Base-by-base conservation (phyloP, 2,113 vertebrate genomes). In the Pollimyrus isidori region DNA sequence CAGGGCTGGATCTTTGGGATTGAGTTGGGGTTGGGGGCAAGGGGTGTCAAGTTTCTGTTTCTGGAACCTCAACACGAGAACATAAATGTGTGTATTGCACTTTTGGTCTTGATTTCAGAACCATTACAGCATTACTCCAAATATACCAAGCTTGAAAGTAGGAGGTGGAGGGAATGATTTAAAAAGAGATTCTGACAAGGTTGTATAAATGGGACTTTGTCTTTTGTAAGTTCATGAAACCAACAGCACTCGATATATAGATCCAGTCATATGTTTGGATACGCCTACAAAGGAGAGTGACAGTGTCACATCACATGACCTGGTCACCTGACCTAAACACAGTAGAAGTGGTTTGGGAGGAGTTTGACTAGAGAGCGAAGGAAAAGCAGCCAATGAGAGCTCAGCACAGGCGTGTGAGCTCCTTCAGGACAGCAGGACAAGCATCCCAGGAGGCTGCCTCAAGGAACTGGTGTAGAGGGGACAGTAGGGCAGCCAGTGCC, bases 121-220 rank as follows among this genome's bases (percentile, higher is more conserved):
- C 9, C n/a, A 65, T 26, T 30, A 65, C 62, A 11, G 9, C 7
- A 4, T 30, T 84, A 49, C 42, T n/a, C 45, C 26, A 10, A 84
- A 42, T 26, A 65, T 26, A 49, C 92, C 88, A 89, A 42, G n/a
- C 3, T 90, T 89, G 88, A 91, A 91, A 69, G 80, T 58, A n/a
- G 53, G 91, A 92, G 69, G 69, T 6, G 35, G 35, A 15, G 69
- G 35, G 15, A 39, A 39, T 39, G 35, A 76, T 39, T 26, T 65
- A 65, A 5, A 76, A 35, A 76, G 35, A 39, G 30, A 39, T 76
- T 76, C 69, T 39, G 69, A 39, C 30, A 35, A 19, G 15, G 15
- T 17, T 42, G 69, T 76, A 39, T 39, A 35, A 76, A 17, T 76
- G 69, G 69, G 30, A 76, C 35, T 39, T 76, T 76, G 30, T 5